Percentiles rank a stretch among this genome's conserved stretches.
These are phyloP conservation scores for Rhabdornis inornatus DNA, from an alignment of 2,113 vertebrate species.

Conservation along the genomic window DNA sequence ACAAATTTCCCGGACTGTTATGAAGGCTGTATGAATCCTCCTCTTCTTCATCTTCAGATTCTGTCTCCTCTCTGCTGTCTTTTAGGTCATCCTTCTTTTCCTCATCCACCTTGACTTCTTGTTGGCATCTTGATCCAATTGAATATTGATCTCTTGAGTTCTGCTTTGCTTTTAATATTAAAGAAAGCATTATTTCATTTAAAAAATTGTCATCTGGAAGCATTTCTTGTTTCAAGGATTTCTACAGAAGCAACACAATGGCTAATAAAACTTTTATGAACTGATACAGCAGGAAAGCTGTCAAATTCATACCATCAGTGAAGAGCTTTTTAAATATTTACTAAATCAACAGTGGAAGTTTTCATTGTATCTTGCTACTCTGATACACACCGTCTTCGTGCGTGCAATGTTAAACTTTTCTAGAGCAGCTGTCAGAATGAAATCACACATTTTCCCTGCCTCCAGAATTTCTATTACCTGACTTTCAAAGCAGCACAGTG, in stretches of 20 bases:
- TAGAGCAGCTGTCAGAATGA: not conserved
- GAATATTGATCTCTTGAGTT: not conserved
- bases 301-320: conserved; percentile 14
- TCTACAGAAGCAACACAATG: conserved; percentile 25
- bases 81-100: not conserved
- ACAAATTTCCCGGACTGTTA: conserved; percentile 57
- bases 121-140: not conserved
- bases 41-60: conserved; percentile 3
- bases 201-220: conserved; percentile 47
- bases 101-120: not conserved
- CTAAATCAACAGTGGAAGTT: conserved; percentile 18
- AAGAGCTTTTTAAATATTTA: conserved; percentile 65
- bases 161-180: conserved; percentile 2
- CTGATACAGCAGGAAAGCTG: conserved; percentile 25
- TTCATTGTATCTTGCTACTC: not conserved
- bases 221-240: conserved; percentile 39
- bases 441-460: not conserved
- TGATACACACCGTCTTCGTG: not conserved
- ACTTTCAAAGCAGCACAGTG: not conserved
- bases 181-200: conserved; percentile 41
- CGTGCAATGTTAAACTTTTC: not conserved
- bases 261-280: conserved; percentile 67
- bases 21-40: not conserved
- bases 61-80: not conserved
- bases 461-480: not conserved